phyloP scores from a whole-genome alignment of 2,888 invertebrate species.

The Lamproptera curius region DNA sequence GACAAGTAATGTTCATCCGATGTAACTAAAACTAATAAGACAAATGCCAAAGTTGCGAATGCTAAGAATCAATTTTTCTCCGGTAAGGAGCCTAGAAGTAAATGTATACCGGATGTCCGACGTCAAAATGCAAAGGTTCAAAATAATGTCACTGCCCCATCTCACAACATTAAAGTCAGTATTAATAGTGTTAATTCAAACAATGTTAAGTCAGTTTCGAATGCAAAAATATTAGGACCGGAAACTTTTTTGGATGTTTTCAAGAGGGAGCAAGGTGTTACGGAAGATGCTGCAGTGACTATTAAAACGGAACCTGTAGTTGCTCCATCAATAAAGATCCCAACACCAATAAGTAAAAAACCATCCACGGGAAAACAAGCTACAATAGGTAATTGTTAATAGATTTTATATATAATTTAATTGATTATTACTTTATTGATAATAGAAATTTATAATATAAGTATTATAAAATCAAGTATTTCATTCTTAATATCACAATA shows the following conservation, averaged over 20 bases:
- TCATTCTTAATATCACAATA: too few relatives aligned
- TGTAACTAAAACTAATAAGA: constrained; percentile 44
- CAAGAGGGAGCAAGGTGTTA: constrained; percentile 62
- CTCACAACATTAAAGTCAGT: constrained; percentile 51
- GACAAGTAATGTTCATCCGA: constrained; percentile 28
- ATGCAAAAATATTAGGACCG: constrained; percentile 37
- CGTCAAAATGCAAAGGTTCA: constrained; percentile 44
- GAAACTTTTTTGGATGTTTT: constrained; percentile 72
- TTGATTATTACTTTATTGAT: neutral
- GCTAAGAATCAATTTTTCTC: constrained; percentile 43
- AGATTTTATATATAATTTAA: too few relatives aligned
- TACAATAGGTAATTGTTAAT: neutral
- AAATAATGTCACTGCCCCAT: constrained; percentile 31
- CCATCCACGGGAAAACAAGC: constrained; percentile 41
- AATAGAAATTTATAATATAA: too few relatives aligned
- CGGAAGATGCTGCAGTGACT: constrained; percentile 22
- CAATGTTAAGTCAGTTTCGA: constrained; percentile 37
- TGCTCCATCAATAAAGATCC: constrained; percentile 37
- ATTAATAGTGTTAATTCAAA: constrained; percentile 57
- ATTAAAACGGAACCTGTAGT: constrained; percentile 47
- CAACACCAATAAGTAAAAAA: constrained; percentile 50
- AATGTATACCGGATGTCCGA: constrained; percentile 41
- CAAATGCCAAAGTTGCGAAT: constrained; percentile 59
- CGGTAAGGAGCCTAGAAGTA: constrained; percentile 36
- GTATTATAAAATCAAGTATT: too few relatives aligned